Base-by-base conservation (phyloP, 2,113 vertebrate genomes). In the Ceratotherium simum region DNA sequence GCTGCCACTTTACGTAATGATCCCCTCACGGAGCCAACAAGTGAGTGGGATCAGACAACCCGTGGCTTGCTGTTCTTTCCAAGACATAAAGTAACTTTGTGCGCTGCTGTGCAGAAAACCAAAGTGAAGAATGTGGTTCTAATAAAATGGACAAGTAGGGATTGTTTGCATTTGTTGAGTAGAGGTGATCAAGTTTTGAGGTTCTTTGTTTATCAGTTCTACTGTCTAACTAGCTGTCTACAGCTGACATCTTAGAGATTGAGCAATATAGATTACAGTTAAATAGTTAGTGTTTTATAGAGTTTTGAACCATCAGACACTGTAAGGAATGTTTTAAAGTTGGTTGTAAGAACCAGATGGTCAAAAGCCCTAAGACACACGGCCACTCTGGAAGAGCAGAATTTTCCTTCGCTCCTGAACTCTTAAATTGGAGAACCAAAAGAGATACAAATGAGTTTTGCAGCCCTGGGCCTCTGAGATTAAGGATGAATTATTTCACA, bases 361-460 rank as follows among this genome's bases (percentile, higher is more conserved):
- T 90, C 36, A 64, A 83, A 62, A 97, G 65, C 96, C 51, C 18
- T 86, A 78, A 82, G 46, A 93, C 8, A 70, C 31, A 54, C 39
- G 75, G 60, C 33, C 16, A 62, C 42, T 92, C 89, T 1, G 4
- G 48, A 80, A 88, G 29, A 93, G 70, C 10, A 89, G 7, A 95
- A 31, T 60, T 79, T 75, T 58, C 56, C 48, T 89, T 83, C 51
- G 27, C 51, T 91, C 36, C 27, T 48, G 73, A 87, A 93, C 36
- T 95, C 75, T 94, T 90, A 76, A 65, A 83, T 39, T 46, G 11
- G 58, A 92, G 54, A 96, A 75, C 25, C 42, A 87, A 97, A 86
- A 93, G 51, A 88, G 25, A 62, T 69, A 72, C 25, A 72, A 39
- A 82, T n/a, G 46, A 69, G 23, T 72, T 92, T 83, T 58, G 60